phyloP scores from a whole-genome alignment of 1,140 invertebrate genomes.

The Agrilus planipennis region DNA sequence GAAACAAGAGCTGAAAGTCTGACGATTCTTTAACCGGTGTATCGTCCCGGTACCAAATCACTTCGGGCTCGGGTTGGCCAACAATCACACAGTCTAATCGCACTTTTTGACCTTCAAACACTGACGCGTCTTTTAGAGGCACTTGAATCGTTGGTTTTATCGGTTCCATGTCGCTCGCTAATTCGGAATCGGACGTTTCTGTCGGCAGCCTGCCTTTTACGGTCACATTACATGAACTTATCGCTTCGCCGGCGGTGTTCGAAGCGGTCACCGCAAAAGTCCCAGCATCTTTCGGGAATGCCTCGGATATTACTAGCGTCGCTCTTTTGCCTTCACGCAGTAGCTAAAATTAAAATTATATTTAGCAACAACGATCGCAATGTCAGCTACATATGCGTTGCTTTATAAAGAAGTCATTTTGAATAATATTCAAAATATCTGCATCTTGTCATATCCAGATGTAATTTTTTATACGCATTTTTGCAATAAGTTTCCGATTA shows the following conservation, averaged over 20 bases:
- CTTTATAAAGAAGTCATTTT: too few species aligned
- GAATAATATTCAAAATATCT: too few species aligned
- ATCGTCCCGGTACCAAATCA: slow-evolving; percentile 80
- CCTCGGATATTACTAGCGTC: slow-evolving; percentile 54
- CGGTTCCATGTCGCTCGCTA: slow-evolving; percentile 57
- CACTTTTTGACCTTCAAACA: slow-evolving; percentile 58
- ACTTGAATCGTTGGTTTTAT: slow-evolving; percentile 61
- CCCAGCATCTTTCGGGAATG: slow-evolving; percentile 58
- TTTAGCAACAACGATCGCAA: too few species aligned
- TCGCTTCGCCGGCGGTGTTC: slow-evolving; percentile 51
- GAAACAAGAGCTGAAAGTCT: slow-evolving; percentile 68
- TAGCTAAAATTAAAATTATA: slow-evolving; percentile 38
- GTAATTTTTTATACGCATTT: too few species aligned
- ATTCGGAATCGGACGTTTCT: slow-evolving; percentile 61
- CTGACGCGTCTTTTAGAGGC: slow-evolving; percentile 52
- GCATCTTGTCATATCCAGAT: too few species aligned
- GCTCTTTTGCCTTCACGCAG: slow-evolving; percentile 45
- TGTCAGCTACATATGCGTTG: too few species aligned
- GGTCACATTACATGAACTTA: slow-evolving; percentile 49
- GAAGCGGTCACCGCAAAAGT: slow-evolving; percentile 50
- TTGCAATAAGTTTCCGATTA: too few species aligned
- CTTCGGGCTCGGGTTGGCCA: slow-evolving; percentile 75
- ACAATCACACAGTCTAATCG: slow-evolving; percentile 70
- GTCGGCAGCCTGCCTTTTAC: slow-evolving; percentile 57
- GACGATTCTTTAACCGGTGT: slow-evolving; percentile 73